Conservation (phyloP, 1,140 invertebrate species). For the Drosophila pectinifera region DNA sequence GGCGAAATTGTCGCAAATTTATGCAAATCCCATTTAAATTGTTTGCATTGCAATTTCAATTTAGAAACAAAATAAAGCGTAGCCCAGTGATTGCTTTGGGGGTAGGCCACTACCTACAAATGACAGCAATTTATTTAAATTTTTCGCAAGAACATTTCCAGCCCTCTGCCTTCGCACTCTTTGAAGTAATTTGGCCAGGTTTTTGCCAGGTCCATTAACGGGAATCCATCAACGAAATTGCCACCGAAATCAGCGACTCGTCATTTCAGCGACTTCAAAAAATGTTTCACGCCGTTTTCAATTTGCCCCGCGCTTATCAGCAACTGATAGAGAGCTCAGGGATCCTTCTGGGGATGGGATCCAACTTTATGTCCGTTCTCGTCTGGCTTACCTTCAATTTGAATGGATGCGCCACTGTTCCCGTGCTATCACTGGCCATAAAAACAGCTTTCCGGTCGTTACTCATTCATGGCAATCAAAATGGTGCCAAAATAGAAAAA, state of each 20-base stretch:
- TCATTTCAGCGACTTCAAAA: conserved; percentile 74
- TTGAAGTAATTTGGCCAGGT: conserved; percentile 51
- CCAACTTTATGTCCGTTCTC: conserved; percentile 47
- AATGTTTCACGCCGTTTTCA: conserved; percentile 76
- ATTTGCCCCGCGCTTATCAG: conserved; percentile 78
- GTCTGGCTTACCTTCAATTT: conserved; percentile 65
- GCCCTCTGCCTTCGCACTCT: neutral
- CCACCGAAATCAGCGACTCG: conserved; percentile 74
- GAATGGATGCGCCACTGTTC: conserved; percentile 40
- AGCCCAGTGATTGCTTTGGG: conserved; percentile 34
- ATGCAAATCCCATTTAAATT: conserved; percentile 84
- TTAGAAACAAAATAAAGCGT: conserved; percentile 81
- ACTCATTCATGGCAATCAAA: conserved; percentile 83
- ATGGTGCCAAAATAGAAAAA: conserved; percentile 82
- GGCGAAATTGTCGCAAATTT: conserved; percentile 62
- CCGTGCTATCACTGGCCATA: conserved; percentile 77
- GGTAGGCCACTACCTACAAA: conserved; percentile 49
- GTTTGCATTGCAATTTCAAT: conserved; percentile 83
- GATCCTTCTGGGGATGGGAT: neutral
- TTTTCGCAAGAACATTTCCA: conserved; percentile 57
- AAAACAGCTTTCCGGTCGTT: conserved; percentile 83
- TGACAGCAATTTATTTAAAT: conserved; percentile 80
- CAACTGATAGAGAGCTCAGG: conserved; percentile 43
- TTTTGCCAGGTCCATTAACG: conserved; percentile 72
- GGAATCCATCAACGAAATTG: conserved; percentile 81